These are phyloP conservation scores for Trematomus loennbergii DNA, from an alignment of 2,113 vertebrate genomes.

Conservation along the genomic window DNA sequence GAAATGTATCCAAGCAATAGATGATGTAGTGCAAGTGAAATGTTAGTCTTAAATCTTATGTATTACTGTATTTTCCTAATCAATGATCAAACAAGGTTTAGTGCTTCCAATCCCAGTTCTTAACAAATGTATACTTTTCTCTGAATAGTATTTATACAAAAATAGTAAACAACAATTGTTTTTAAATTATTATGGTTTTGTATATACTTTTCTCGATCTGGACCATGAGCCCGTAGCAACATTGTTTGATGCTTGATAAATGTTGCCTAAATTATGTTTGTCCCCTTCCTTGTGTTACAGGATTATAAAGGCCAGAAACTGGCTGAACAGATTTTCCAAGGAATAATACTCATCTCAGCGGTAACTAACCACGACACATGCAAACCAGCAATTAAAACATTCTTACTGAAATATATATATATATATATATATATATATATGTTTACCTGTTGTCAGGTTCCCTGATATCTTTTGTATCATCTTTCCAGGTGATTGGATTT, in stretches of 20 bases:
- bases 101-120: neutral
- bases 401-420: neutral
- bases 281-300: constrained; percentile 71
- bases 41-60: neutral
- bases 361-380: constrained; percentile 80
- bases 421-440: neutral
- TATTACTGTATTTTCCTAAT: neutral
- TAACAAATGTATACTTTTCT: neutral
- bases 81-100: neutral
- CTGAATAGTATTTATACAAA: neutral
- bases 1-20: neutral
- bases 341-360: constrained; percentile 94
- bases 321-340: constrained; percentile 98
- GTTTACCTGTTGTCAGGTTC: constrained; percentile 24
- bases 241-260: no score
- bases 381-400: neutral
- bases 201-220: no score
- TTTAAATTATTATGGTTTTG: no score
- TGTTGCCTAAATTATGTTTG: neutral
- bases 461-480: constrained; percentile 4
- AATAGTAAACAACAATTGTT: no score
- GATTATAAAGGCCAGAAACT: constrained; percentile 98
- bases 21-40: neutral
- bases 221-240: no score
- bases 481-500: constrained; percentile 91